phyloP scores from a whole-genome alignment of 2,797 vertebrate species.

The Coracias cyanogaster region DNA sequence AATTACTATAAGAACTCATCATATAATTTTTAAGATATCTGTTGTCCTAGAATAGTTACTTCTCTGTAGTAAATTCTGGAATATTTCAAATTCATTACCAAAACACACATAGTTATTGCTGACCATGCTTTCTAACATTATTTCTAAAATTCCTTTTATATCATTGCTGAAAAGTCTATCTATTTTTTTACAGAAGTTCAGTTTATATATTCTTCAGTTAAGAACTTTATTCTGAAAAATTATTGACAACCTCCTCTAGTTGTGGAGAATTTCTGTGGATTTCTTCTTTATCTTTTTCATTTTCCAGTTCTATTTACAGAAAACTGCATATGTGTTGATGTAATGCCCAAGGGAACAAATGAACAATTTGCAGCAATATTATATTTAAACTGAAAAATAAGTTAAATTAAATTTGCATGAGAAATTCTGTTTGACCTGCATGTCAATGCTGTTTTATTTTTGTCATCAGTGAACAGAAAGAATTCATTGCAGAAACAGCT shows the following conservation, averaged over 20 bases:
- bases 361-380: neutral
- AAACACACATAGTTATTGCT: neutral
- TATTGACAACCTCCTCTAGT: neutral
- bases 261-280: neutral
- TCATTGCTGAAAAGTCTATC: neutral
- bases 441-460: neutral
- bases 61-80: neutral
- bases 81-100: neutral
- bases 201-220: neutral
- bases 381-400: neutral
- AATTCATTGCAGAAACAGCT: neutral
- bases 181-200: neutral
- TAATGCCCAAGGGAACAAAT: neutral
- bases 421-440: neutral
- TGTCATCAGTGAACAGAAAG: neutral
- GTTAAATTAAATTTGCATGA: neutral
- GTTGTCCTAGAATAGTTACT: neutral
- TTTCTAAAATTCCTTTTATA: neutral
- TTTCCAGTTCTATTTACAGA: neutral
- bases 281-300: neutral
- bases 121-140: neutral
- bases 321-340: neutral
- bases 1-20: neutral
- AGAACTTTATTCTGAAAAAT: neutral
- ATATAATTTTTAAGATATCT: neutral